These are phyloP conservation scores for Prietella phreatophila DNA, from an alignment of 2,113 vertebrate species.

Conservation along the genomic window DNA sequence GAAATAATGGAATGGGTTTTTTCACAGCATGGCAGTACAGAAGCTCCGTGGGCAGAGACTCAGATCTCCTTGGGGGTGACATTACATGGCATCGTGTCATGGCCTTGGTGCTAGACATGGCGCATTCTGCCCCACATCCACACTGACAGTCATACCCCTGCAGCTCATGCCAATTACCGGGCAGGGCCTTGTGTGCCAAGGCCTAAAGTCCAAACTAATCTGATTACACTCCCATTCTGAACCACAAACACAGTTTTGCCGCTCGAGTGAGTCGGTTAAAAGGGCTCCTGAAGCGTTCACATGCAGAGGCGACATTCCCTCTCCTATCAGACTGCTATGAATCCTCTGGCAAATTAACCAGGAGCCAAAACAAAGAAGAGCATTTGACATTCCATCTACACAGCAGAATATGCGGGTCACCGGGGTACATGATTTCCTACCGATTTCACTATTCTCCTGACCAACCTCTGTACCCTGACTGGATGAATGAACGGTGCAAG, in stretches of 20 bases:
- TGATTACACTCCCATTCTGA: conserved; percentile 75
- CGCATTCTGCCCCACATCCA: conserved; percentile 61
- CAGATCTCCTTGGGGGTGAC: conserved; percentile 49
- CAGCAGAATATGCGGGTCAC: conserved; percentile 4
- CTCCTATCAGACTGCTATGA: conserved; percentile 33
- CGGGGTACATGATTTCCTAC: conserved; percentile 27
- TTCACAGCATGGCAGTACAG: neutral
- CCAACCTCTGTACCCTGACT: conserved; percentile 57
- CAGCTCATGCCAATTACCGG: conserved; percentile 70
- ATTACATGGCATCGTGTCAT: conserved; percentile 58
- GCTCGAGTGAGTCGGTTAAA: conserved; percentile 70
- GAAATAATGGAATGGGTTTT: conserved; percentile 39
- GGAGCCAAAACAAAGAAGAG: conserved; percentile 30
- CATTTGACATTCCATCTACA: conserved; percentile 31
- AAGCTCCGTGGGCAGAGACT: conserved; percentile 25
- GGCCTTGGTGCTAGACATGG: conserved; percentile 57
- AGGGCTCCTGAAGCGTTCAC: conserved; percentile 64
- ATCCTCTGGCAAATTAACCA: conserved; percentile 30
- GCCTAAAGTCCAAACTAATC: conserved; percentile 69
- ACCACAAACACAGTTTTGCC: conserved; percentile 74
- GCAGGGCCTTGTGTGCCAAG: conserved; percentile 67
- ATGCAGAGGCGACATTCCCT: conserved; percentile 12
- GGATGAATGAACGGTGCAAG: conserved; percentile 66
- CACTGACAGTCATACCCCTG: conserved; percentile 64
- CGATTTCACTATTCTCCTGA: conserved; percentile 55